phyloP scores from a whole-genome alignment of 2,888 invertebrate genomes.

The Syrphus vitripennis region DNA sequence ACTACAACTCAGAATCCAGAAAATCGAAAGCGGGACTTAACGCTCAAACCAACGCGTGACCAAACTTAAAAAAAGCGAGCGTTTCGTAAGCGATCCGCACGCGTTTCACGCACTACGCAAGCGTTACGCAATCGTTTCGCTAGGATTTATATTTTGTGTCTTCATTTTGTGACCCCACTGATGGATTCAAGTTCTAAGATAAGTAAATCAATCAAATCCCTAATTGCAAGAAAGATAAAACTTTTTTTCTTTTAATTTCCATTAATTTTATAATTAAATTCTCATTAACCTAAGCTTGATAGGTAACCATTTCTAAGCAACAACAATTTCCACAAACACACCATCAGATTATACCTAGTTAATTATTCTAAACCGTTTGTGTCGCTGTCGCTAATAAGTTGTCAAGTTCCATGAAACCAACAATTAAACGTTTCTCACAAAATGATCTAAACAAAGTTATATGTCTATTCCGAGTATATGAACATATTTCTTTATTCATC shows the following conservation, averaged over 20 bases:
- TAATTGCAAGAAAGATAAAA: background rate
- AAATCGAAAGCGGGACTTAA: no score
- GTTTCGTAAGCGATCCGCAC: no score
- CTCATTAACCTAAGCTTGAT: background rate
- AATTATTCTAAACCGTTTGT: slow-evolving; percentile 11
- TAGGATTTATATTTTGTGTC: no score
- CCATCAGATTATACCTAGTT: background rate
- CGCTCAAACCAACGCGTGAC: no score
- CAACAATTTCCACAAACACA: background rate
- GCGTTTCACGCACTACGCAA: no score
- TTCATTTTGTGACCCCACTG: no score
- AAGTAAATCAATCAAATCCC: background rate
- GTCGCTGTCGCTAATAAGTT: slow-evolving; percentile 4
- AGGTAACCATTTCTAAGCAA: background rate
- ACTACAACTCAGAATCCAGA: no score
- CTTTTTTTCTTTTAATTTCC: background rate
- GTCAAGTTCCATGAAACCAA: slow-evolving; percentile 12
- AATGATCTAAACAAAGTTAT: slow-evolving; percentile 19
- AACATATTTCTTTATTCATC: background rate
- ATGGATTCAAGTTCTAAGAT: background rate
- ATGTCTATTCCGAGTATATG: background rate
- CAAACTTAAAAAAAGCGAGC: no score
- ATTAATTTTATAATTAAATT: background rate
- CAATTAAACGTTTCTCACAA: slow-evolving; percentile 4
- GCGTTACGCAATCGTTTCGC: no score